Base-by-base conservation (phyloP, 2,888 invertebrate genomes). In the Chromoteleia sp. region DNA sequence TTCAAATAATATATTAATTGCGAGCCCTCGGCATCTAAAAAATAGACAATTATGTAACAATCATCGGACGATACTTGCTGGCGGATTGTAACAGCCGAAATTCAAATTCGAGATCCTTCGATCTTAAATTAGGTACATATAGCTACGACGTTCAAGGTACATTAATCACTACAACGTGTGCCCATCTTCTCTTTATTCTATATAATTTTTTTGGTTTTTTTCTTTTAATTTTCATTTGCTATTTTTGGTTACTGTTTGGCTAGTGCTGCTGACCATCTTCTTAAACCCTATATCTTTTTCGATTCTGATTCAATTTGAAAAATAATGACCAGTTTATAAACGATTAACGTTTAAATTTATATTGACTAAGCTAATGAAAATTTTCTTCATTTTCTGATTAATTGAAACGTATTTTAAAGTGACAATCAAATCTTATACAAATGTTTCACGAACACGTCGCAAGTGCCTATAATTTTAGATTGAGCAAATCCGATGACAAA, bases 121-220 rank as follows among this genome's bases (percentile, higher is more conserved):
- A 82, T 81, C 80, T 68, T 82, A 83, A 81, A 82, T 82, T 81
- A 83, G 84, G 82, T 84, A 84, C 83, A 86, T 85, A 84, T 83
- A 77, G 81, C 84, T 86, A 86, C 83, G 74, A 83, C 80, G 83
- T 85, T 85, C 74, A 80, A 85, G 84, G 83, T 84, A 85, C 84
- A 82, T 81, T 83, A 82, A 84, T 82, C 82, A 84, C 81, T 84
- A 84, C 79, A 82, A 76, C 81, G 76, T 71, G 82, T 82, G 82
- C 70, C 79, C 76, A 79, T 73, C 75, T 76, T 43, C 39, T 73
- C 45, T 65, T 33, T 15, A 21, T 45, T 30, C n/a, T 59, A 58
- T 19, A 30, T 61, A 56, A 41, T 73, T 45, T 61, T 43, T 63
- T 12, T 14, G 25, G 15, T 12, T 21, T 45, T 21, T 71, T 33